Conservation (phyloP, 2,888 invertebrate genomes). For the Liposcelis brunnea region DNA sequence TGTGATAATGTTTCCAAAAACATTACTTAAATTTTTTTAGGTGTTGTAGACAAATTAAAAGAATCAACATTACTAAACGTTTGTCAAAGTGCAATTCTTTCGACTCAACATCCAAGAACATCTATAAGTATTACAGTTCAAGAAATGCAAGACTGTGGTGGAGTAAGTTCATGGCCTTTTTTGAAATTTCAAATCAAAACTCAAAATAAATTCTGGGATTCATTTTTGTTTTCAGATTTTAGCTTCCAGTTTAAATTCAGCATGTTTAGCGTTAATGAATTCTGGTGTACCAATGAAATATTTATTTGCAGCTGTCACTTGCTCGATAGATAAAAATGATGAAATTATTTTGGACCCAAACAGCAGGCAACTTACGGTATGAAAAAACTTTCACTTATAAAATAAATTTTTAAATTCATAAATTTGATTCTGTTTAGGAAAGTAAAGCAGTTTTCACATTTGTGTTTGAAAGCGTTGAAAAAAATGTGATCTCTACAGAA, state of each 20-base stretch:
- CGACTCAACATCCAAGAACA: slow-evolving; percentile 61
- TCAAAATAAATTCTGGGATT: slow-evolving; percentile 5
- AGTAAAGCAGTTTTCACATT: slow-evolving; percentile 49
- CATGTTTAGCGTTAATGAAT: slow-evolving; percentile 65
- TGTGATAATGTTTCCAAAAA: slow-evolving; percentile 7
- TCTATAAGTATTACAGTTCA: slow-evolving; percentile 63
- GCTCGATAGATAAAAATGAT: slow-evolving; percentile 44
- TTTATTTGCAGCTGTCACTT: slow-evolving; percentile 61
- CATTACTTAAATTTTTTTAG: slow-evolving; percentile 25
- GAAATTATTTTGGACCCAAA: slow-evolving; percentile 46
- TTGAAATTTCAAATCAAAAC: slow-evolving; percentile 1
- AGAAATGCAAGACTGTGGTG: slow-evolving; percentile 70
- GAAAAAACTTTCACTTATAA: slow-evolving; percentile 15
- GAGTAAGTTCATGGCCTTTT: slow-evolving; percentile 35
- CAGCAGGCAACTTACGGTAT: slow-evolving; percentile 27
- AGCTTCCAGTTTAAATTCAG: slow-evolving; percentile 32
- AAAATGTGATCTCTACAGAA: slow-evolving; percentile 41
- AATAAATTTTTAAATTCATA: neutral
- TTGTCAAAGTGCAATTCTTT: slow-evolving; percentile 53
- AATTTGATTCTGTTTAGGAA: slow-evolving; percentile 23
- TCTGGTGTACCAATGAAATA: slow-evolving; percentile 69
- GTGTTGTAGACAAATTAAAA: slow-evolving; percentile 47
- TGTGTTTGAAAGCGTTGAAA: slow-evolving; percentile 50
- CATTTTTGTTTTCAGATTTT: slow-evolving; percentile 5
- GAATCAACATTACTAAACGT: slow-evolving; percentile 60